Conservation (phyloP, 2,888 invertebrate genomes). For the Pinctada fucata region DNA sequence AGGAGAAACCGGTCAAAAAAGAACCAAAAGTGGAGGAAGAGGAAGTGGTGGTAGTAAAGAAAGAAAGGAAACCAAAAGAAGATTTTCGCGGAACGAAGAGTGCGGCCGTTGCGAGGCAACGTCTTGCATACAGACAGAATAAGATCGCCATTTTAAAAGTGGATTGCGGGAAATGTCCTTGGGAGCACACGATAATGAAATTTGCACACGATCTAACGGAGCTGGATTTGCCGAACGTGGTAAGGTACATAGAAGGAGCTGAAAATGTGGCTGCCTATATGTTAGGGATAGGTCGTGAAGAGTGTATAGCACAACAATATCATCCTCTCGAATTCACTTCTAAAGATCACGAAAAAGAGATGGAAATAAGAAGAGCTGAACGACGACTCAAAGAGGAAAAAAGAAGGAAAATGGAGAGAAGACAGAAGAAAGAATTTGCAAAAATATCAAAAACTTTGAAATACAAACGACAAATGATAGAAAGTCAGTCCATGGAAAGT, state of each 20-base stretch:
- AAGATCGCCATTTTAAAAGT: conserved; percentile 14
- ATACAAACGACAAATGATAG: background rate
- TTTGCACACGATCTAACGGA: conserved; percentile 11
- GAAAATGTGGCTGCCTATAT: conserved; percentile 10
- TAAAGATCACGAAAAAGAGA: background rate
- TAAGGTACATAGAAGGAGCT: conserved; percentile 18
- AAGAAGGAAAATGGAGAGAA: background rate
- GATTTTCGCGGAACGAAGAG: background rate
- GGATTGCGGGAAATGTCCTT: conserved; percentile 13
- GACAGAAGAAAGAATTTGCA: background rate
- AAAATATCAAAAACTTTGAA: background rate
- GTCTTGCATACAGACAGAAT: conserved; percentile 4
- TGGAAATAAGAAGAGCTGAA: background rate
- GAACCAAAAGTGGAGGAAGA: background rate
- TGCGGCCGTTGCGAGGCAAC: background rate
- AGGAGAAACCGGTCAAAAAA: background rate
- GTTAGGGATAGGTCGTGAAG: background rate
- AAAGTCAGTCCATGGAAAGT: background rate
- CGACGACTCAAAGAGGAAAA: background rate
- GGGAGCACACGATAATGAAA: conserved; percentile 17
- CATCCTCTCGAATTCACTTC: background rate
- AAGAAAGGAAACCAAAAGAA: background rate
- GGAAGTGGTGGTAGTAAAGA: background rate
- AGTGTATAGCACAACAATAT: background rate
- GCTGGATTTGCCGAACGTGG: conserved; percentile 11